Percentiles rank a stretch among this genome's conserved stretches.
These are phyloP conservation scores for Lepilemur ruficaudatus DNA, from an alignment of 2,797 vertebrate genomes.

Conservation along the genomic window DNA sequence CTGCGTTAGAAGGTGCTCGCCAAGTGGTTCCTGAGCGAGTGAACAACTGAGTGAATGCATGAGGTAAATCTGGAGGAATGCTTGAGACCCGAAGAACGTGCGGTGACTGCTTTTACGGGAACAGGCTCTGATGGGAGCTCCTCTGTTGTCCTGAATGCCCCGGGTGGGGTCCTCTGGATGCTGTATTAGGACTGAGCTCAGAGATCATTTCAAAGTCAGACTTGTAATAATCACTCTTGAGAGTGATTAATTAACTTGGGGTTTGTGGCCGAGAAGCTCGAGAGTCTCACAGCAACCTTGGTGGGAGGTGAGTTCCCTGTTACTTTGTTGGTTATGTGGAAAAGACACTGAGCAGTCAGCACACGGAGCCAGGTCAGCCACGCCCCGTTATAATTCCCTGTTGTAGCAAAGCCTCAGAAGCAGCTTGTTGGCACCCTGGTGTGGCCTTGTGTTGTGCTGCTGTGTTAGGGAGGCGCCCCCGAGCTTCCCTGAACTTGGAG, in stretches of 20 bases:
- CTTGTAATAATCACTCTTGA: background rate
- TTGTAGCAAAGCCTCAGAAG: background rate
- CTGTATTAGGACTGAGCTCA: background rate
- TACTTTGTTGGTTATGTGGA: background rate
- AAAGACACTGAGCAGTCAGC: background rate
- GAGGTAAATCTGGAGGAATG: background rate
- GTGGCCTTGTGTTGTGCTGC: background rate
- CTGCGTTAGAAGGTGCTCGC: background rate
- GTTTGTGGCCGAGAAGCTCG: background rate
- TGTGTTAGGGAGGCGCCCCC: background rate
- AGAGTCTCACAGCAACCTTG: background rate
- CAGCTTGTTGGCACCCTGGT: too few relatives aligned
- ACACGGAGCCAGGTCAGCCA: background rate
- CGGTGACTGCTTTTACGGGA: fast-evolving
- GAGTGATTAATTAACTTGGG: background rate
- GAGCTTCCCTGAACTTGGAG: background rate
- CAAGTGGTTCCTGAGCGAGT: background rate
- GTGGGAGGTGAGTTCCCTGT: background rate
- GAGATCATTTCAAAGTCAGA: background rate
- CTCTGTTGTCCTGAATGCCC: too few relatives aligned
- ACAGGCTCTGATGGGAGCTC: background rate
- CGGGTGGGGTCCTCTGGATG: fast-evolving
- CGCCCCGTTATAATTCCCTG: background rate
- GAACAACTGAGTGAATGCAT: background rate
- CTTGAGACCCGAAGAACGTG: background rate